Conservation (phyloP, 2,113 vertebrate genomes). For the Neodontobutis hainanensis region DNA sequence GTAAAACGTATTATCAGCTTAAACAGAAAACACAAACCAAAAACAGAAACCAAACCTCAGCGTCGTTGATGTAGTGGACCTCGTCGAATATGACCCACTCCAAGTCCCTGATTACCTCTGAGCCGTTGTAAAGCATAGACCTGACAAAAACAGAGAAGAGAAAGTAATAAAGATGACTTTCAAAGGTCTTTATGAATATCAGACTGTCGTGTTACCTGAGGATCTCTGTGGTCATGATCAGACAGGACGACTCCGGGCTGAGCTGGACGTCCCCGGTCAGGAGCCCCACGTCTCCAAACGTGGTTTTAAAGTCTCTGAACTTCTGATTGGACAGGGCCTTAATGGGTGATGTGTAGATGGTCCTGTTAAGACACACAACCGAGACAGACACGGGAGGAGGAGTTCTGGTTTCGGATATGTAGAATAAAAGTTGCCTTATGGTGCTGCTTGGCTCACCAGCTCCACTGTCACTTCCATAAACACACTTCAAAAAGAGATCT, state of each 20-base stretch:
- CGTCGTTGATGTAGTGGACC: slow-evolving; percentile 93
- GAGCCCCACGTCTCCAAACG: slow-evolving; percentile 89
- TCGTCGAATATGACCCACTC: slow-evolving; percentile 97
- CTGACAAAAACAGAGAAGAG: slow-evolving; percentile 59
- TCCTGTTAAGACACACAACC: slow-evolving; percentile 70
- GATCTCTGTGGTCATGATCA: slow-evolving; percentile 96
- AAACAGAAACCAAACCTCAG: slow-evolving; percentile 76
- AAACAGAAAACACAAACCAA: background rate
- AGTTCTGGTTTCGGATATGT: background rate
- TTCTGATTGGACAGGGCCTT: slow-evolving; percentile 96
- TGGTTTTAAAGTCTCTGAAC: slow-evolving; percentile 90
- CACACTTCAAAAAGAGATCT: too few species aligned
- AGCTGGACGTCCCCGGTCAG: slow-evolving; percentile 91
- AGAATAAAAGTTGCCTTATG: too few species aligned
- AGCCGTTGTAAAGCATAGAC: slow-evolving; percentile 93
- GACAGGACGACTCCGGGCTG: slow-evolving; percentile 88
- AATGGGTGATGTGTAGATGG: slow-evolving; percentile 93
- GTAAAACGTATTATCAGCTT: background rate
- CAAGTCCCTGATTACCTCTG: slow-evolving; percentile 89
- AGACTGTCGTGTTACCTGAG: slow-evolving; percentile 75
- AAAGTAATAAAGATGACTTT: background rate
- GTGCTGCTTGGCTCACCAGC: too few species aligned
- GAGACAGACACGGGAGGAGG: background rate
- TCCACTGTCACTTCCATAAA: too few species aligned
- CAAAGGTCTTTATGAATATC: background rate